Conservation (phyloP, 2,888 invertebrate species). For the Leptinotarsa peninsularis region DNA sequence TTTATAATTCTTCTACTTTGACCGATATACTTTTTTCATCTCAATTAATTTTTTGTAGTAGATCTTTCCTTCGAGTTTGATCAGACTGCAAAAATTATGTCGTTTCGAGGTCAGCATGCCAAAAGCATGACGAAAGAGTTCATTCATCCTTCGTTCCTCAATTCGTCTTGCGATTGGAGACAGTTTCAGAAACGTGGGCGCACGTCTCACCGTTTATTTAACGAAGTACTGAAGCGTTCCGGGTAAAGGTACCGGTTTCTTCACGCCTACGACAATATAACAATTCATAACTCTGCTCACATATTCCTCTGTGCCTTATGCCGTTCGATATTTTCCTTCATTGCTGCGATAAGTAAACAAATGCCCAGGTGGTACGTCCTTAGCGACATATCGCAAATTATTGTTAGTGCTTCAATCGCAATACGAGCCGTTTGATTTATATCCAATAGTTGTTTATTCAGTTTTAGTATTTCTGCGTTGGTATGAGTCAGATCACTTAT, state of each 20-base stretch:
- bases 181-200: conserved; percentile 21
- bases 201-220: conserved; percentile 16
- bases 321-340: conserved; percentile 2
- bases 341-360: background rate
- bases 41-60: too few species aligned
- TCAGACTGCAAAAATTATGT: too few species aligned
- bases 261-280: conserved; percentile 35
- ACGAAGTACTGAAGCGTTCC: conserved; percentile 22
- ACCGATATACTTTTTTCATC: too few species aligned
- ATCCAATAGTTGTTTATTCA: too few species aligned
- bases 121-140: conserved; percentile 5
- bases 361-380: background rate
- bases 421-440: too few species aligned
- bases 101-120: background rate
- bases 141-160: conserved; percentile 6
- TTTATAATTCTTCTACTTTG: too few species aligned
- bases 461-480: too few species aligned
- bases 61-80: too few species aligned
- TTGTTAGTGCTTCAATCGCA: background rate
- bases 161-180: conserved; percentile 6
- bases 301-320: conserved; percentile 13
- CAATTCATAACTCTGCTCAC: conserved; percentile 21
- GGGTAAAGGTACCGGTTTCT: conserved; percentile 41
- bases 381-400: background rate
- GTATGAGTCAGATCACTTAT: too few species aligned